Evolutionary conservation across 2,888 invertebrate genomes (phyloP), one percentile per base, ranked within the genome.

Genomic region (Unio pictorum): DNA sequence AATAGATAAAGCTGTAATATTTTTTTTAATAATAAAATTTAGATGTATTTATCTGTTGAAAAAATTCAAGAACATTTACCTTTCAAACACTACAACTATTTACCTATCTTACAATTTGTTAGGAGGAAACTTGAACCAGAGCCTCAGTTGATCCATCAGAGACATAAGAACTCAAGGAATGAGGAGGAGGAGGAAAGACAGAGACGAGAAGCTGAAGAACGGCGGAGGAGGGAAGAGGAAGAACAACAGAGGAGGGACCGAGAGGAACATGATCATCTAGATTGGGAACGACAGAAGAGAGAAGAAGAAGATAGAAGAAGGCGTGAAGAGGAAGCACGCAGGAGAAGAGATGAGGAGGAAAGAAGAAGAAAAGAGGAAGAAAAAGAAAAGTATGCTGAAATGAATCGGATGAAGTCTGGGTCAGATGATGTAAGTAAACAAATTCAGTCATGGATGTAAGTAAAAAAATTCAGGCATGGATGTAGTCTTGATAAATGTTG

Each of bases 351-450:
- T 60, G 73, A 79, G 45, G 68, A 73, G 54, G 68, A 65, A 58
- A 67, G 63, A 60, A 65, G 71, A 58, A 61, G 62, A 18, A 75
- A 78, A 55, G 68, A 74, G 54, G 73, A 80, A 30, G 64, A 71
- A 71, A 67, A 73, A 71, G 69, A 74, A 67, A 71, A 65, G 15
- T 73, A 71, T 55, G 71, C 73, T 55, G 74, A 76, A 64, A 72
- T 67, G 1, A 65, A 74, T 63, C 66, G 75, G 34, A 69, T 72
- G 68, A 78, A 71, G 68, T 74, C 77, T 28, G 74, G 72, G 60
- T 78, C 79, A 60, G 81, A 82, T 67, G 79, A 80, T 73, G 81
- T 82, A 60, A 68, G 34, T 34, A 3, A 34, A 5, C 30, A 30
- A 30, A 5, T 30, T 30, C 5, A 30, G 30, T 1, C 30, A 30